Conservation (phyloP, 2,888 invertebrate genomes). For the Cosmia trapezina region DNA sequence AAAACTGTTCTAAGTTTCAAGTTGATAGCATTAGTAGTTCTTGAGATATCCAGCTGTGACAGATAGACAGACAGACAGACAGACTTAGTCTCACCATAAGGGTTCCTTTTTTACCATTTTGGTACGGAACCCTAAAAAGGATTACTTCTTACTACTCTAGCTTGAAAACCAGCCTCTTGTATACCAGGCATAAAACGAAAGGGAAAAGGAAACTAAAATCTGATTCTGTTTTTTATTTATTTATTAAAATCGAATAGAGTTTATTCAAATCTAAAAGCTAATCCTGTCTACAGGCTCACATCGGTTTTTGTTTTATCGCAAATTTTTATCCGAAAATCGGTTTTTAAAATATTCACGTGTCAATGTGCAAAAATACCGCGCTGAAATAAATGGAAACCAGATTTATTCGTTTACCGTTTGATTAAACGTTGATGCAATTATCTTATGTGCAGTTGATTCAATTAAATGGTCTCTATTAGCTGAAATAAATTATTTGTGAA, state of each 20-base stretch:
- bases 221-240: not conserved
- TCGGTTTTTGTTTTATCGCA: slow-evolving; percentile 23
- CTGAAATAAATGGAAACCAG: slow-evolving; percentile 60
- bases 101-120: no score
- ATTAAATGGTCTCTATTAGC: slow-evolving; percentile 64
- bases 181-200: not conserved
- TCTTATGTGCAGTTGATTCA: slow-evolving; percentile 62
- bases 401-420: slow-evolving; percentile 65
- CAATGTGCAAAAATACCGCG: slow-evolving; percentile 32
- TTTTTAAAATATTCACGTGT: slow-evolving; percentile 41
- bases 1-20: no score
- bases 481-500: slow-evolving; percentile 55
- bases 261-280: slow-evolving; percentile 29
- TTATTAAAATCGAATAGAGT: not conserved
- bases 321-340: slow-evolving; percentile 25
- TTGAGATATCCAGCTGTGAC: no score
- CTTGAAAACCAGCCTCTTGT: no score
- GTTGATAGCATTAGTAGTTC: no score
- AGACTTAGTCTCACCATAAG: no score
- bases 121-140: no score
- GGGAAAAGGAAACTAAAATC: not conserved
- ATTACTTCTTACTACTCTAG: no score
- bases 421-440: slow-evolving; percentile 73
- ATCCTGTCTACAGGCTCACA: not conserved
- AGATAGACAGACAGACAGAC: no score